Conservation (phyloP, 2,113 vertebrate species). For the Sceloporus undulatus region DNA sequence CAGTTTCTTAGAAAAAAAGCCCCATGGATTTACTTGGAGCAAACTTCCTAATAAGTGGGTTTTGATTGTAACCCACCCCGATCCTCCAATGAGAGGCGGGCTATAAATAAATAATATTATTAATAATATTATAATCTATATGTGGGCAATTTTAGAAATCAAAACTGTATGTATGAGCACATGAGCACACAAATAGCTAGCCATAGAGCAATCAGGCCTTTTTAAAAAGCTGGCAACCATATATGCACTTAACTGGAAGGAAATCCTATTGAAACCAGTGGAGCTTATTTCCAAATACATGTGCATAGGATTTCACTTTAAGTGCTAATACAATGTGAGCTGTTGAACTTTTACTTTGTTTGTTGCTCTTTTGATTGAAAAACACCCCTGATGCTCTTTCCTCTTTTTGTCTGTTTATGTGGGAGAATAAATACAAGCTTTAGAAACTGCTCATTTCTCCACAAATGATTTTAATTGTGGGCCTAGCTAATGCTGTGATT, state of each 20-base stretch:
- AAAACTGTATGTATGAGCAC: neutral
- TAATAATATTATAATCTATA: neutral
- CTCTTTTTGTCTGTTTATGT: neutral
- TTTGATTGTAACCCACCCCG: no score
- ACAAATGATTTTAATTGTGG: slow-evolving; percentile 70
- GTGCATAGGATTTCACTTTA: neutral
- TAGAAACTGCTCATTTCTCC: slow-evolving; percentile 1
- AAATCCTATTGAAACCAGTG: neutral
- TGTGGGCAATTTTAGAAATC: neutral
- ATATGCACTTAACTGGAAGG: neutral
- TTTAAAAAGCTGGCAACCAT: neutral
- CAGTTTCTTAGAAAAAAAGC: neutral
- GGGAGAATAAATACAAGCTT: neutral
- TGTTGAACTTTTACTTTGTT: neutral
- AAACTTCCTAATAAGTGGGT: neutral
- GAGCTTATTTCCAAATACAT: neutral
- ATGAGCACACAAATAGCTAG: neutral
- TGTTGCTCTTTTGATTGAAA: neutral
- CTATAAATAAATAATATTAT: no score
- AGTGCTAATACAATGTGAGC: neutral
- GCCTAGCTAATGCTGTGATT: slow-evolving; percentile 62
- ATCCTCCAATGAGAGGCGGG: no score
- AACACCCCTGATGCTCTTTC: rapidly evolving
- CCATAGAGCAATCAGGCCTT: neutral
- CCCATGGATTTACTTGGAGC: neutral